Base-by-base conservation (phyloP, 2,888 invertebrate species). In the Drosophila neutralis region DNA sequence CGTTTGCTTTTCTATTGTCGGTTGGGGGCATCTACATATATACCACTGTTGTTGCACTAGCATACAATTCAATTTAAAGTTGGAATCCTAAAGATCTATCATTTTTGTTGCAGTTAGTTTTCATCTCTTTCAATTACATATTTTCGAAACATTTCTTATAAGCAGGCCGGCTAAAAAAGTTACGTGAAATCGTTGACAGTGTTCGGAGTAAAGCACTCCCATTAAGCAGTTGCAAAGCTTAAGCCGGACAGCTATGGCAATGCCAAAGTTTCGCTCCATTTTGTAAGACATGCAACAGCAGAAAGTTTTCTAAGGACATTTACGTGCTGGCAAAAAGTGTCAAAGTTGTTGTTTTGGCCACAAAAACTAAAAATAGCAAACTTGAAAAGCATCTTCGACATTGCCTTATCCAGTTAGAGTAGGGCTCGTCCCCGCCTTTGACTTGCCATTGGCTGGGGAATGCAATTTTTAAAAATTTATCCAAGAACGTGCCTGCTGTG, bases 381-480 rank as follows among this genome's bases (percentile, higher is more conserved):
- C 21, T n/a, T 35, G n/a, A 31, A 45, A 38, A 66, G 51, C 40
- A 51, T 27, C 24, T 54, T 59, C 60, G 62, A 72, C 58, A 68
- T 21, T 57, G 49, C 63, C 69, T 66, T 69, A 49, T 36, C 48
- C 38, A 27, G 36, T 48, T 53, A 40, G 27, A n/a, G 36, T 29
- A 15, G 13, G 29, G 48, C 24, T 57, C 40, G 54, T 61, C 49
- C 51, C 52, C 48, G 58, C 51, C 49, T 75, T 63, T 75, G 78
- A 75, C 69, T 62, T 70, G 70, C 61, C 77, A 70, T 48, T 72
- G 63, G 56, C 63, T 66, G 73, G 78, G 73, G 70, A 64, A 80
- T 73, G 52, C 60, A 73, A 57, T 69, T 77, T 68, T 49, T 15
- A 5, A 24, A 52, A 59, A 82, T 71, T 74, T 79, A 84, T 82